phyloP scores from a whole-genome alignment of 2,113 vertebrate species.

The Rattus rattus region DNA sequence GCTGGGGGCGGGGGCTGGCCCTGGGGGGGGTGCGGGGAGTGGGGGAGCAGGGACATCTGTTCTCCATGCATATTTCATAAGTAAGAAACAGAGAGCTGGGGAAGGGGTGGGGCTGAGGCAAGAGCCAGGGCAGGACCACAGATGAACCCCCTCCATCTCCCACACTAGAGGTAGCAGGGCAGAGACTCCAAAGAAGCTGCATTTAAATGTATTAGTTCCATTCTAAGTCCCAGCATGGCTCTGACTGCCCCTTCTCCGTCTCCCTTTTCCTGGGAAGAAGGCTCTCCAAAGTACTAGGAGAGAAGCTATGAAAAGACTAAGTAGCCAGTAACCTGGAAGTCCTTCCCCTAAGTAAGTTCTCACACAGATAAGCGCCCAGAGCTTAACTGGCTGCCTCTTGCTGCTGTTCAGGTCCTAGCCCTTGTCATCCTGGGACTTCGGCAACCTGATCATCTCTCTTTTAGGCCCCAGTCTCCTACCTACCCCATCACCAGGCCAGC shows the following conservation, averaged over 20 bases:
- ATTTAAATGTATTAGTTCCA: not conserved
- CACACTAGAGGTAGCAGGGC: slow-evolving; percentile 23
- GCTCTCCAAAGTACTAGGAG: not conserved
- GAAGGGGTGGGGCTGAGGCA: slow-evolving; percentile 78
- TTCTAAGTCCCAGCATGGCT: slow-evolving; percentile 20
- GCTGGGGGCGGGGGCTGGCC: slow-evolving; percentile 78
- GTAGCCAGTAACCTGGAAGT: not conserved
- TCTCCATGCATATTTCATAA: slow-evolving; percentile 89
- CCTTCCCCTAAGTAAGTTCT: not conserved
- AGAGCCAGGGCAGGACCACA: slow-evolving; percentile 75
- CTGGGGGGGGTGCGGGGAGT: slow-evolving; percentile 76
- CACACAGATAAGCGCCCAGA: not conserved
- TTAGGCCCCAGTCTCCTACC: not conserved
- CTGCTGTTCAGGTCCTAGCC: not conserved
- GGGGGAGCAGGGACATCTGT: slow-evolving; percentile 87
- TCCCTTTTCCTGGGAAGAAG: not conserved
- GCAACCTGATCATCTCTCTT: not conserved
- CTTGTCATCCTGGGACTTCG: not conserved
- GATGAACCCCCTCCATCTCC: slow-evolving; percentile 68
- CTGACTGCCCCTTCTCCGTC: not conserved
- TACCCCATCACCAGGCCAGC: not conserved
- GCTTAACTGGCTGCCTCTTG: not conserved
- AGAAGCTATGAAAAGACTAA: not conserved
- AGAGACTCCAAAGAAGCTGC: slow-evolving; percentile 28
- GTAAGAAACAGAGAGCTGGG: slow-evolving; percentile 82